A percentile compares a stretch with the other conserved stretches of the same genome.
These are phyloP conservation scores for Polymixis lichenea DNA, from an alignment of 2,888 invertebrate genomes.

Conservation along the genomic window DNA sequence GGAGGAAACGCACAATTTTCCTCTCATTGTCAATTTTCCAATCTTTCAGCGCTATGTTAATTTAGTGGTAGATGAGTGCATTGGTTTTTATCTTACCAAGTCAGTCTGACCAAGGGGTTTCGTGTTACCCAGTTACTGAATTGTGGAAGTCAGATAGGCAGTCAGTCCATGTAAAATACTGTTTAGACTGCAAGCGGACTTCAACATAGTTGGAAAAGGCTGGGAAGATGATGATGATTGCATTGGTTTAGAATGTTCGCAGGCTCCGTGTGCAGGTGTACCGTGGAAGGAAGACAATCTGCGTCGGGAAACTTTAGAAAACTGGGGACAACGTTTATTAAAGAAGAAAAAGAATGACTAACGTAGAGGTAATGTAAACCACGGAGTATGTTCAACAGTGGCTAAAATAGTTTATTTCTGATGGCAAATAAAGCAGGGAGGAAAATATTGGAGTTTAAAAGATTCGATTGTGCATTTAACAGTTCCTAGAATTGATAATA, in stretches of 20 bases:
- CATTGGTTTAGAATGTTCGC: not conserved
- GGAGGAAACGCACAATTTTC: constrained; percentile 26
- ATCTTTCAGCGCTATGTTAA: constrained; percentile 4
- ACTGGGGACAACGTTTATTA: too few species aligned
- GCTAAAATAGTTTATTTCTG: not conserved
- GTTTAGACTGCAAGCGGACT: too few species aligned
- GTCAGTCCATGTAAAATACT: too few species aligned
- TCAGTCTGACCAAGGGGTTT: too few species aligned
- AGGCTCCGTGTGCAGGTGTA: not conserved
- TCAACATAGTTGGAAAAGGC: too few species aligned
- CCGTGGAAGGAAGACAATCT: too few species aligned
- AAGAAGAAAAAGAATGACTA: not conserved
- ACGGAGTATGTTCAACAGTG: not conserved
- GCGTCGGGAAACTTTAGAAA: not conserved
- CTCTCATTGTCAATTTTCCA: constrained; percentile 4
- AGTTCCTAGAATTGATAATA: constrained; percentile 6
- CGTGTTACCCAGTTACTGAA: too few species aligned
- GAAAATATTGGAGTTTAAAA: not conserved
- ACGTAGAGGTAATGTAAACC: not conserved
- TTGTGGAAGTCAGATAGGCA: too few species aligned
- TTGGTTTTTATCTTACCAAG: not conserved
- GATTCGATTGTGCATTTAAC: not conserved
- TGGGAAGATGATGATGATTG: too few species aligned
- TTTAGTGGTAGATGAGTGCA: not conserved
- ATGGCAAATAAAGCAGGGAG: not conserved